Percentiles rank a stretch among this genome's conserved stretches.
These are phyloP conservation scores for Clamator glandarius DNA, from an alignment of 2,797 vertebrate species.

Conservation along the genomic window DNA sequence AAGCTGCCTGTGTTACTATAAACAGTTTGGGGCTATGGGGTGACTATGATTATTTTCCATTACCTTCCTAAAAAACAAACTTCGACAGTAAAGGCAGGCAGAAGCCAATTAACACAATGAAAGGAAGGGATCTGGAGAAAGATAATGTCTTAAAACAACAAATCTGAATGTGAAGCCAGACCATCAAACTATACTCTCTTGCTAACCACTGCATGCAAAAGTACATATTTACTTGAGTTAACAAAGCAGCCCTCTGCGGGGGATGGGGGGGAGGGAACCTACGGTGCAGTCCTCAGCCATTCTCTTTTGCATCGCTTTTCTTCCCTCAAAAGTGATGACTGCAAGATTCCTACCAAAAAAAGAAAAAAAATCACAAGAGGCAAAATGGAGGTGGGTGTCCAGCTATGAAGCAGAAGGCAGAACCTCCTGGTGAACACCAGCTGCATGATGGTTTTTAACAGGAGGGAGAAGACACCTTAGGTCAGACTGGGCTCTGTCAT, in stretches of 20 bases:
- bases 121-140: neutral
- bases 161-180: neutral
- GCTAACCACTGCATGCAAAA: neutral
- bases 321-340: neutral
- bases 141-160: neutral
- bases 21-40: neutral
- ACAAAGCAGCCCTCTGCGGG: neutral
- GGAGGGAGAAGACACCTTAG: neutral
- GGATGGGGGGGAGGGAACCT: neutral
- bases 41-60: neutral
- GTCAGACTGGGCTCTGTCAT: neutral
- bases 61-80: neutral
- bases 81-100: neutral
- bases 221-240: neutral
- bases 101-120: neutral
- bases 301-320: neutral
- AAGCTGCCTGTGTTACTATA: neutral
- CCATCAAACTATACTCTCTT: neutral
- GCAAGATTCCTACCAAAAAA: neutral
- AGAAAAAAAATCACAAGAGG: neutral
- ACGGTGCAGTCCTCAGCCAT: neutral
- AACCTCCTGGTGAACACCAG: neutral
- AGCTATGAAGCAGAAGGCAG: neutral
- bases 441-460: neutral
- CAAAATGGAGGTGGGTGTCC: rapidly evolving